Percentiles rank a stretch among this genome's conserved stretches.
phyloP scores from a whole-genome alignment of 2,888 invertebrate species.

The Himalopsyche kuldschensis region DNA sequence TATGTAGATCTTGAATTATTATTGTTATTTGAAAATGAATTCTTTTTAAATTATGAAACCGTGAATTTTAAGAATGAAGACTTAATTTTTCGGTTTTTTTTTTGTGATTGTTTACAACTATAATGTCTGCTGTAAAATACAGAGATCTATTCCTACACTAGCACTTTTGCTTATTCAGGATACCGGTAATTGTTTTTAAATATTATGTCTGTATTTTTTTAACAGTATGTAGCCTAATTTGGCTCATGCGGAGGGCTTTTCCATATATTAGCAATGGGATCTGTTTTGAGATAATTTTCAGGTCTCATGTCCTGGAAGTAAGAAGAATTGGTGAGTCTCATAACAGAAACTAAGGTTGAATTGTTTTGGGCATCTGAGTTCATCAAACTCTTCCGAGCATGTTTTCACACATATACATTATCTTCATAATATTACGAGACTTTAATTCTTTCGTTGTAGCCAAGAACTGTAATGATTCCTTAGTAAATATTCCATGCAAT shows the following conservation, averaged over 20 bases:
- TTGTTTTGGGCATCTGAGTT: not conserved
- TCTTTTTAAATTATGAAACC: too few relatives aligned
- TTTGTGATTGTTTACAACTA: too few relatives aligned
- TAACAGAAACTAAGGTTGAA: not conserved
- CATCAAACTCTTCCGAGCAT: constrained; percentile 5
- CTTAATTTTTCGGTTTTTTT: too few relatives aligned
- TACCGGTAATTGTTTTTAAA: not conserved
- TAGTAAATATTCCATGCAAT: not conserved
- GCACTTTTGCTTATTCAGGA: not conserved
- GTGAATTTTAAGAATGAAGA: too few relatives aligned
- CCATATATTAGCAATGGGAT: constrained; percentile 28
- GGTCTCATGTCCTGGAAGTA: constrained; percentile 29
- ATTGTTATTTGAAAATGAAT: too few relatives aligned
- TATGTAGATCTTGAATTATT: too few relatives aligned
- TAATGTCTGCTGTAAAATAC: too few relatives aligned
- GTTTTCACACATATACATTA: constrained; percentile 1
- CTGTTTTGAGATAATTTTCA: constrained; percentile 36
- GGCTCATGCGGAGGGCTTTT: not conserved
- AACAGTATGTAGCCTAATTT: not conserved
- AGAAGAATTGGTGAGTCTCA: constrained; percentile 24
- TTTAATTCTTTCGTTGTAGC: not conserved
- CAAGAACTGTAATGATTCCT: not conserved
- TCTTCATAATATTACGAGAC: not conserved
- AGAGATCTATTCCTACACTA: not conserved
- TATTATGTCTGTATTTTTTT: not conserved